A percentile compares a stretch with the other conserved stretches of the same genome.
Conservation (phyloP, 2,113 vertebrate genomes). For the Neopipo cinnamomea region DNA sequence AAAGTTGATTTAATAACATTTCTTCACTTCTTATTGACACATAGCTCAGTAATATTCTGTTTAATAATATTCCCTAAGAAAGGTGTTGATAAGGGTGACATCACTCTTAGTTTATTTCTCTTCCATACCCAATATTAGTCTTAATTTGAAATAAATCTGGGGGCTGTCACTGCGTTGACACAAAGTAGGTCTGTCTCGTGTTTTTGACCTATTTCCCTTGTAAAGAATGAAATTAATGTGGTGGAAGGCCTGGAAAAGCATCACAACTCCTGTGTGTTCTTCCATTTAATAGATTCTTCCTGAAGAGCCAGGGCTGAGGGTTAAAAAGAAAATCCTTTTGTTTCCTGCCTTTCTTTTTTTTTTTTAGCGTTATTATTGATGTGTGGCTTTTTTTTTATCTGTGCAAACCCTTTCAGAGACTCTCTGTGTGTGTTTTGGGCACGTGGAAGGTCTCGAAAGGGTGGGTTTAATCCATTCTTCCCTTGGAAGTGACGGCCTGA, state of each 20-base stretch:
- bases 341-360: neutral
- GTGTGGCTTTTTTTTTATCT: neutral
- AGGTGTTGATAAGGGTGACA: neutral
- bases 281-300: neutral
- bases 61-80: neutral
- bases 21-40: neutral
- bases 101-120: neutral
- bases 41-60: neutral
- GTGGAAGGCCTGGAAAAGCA: neutral
- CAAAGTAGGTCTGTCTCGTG: neutral
- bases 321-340: neutral
- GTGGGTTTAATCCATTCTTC: neutral
- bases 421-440: rapidly evolving
- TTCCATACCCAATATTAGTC: neutral
- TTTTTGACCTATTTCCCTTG: neutral
- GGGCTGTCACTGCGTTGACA: neutral
- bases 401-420: neutral
- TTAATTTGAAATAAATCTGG: neutral
- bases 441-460: neutral
- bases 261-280: neutral
- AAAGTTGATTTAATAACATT: neutral
- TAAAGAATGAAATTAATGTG: neutral
- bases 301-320: neutral
- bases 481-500: rapidly evolving
- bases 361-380: neutral